phyloP scores from a whole-genome alignment of 2,113 vertebrate genomes.

The Gambusia affinis region DNA sequence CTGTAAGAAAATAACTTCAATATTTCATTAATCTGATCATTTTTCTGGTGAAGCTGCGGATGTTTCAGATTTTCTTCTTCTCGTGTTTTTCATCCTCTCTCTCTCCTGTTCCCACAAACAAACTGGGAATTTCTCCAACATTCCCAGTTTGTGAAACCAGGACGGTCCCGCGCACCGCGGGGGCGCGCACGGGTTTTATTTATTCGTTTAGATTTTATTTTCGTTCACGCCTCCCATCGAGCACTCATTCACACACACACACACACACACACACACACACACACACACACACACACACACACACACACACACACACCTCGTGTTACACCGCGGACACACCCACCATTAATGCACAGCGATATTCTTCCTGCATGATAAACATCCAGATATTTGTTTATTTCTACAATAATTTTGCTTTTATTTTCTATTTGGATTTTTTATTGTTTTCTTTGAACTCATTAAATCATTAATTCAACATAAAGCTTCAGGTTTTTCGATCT shows the following conservation, averaged over 20 bases:
- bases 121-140: too few relatives aligned
- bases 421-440: too few relatives aligned
- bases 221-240: conserved; percentile 27
- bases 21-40: too few relatives aligned
- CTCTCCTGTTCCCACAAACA: neutral
- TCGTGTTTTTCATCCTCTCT: too few relatives aligned
- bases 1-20: too few relatives aligned
- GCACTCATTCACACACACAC: conserved; percentile 32
- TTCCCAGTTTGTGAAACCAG: conserved; percentile 12
- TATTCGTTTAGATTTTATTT: neutral
- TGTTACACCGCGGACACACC: conserved; percentile 59
- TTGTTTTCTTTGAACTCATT: too few relatives aligned
- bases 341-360: conserved; percentile 36
- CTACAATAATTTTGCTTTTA: neutral
- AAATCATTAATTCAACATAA: neutral
- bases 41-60: too few relatives aligned
- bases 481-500: neutral
- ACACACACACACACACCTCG: conserved; percentile 25
- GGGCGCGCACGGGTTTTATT: conserved; percentile 10
- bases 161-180: conserved; percentile 6
- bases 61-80: too few relatives aligned
- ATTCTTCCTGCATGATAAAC: conserved; percentile 36
- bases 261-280: conserved; percentile 1
- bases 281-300: conserved; percentile 23
- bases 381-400: neutral